Evolutionary conservation across 1,140 invertebrate species (phyloP).

Genomic region (Augochlora pura): DNA sequence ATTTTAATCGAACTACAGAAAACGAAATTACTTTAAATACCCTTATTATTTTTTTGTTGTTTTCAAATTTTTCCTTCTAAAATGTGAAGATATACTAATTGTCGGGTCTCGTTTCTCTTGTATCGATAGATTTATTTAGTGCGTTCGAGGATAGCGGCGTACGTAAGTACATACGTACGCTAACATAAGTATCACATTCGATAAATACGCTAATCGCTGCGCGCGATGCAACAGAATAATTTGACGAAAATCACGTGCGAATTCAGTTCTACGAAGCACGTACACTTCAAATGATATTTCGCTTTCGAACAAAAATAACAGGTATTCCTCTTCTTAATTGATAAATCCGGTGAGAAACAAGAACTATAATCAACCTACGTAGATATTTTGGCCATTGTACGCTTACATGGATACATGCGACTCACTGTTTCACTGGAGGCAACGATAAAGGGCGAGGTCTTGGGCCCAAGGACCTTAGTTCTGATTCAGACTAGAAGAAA

Average conservation of each 20-base stretch:
- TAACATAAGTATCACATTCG: slow-evolving; percentile 73
- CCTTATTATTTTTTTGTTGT: neutral
- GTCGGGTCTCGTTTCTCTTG: slow-evolving; percentile 9
- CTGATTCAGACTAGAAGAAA: too few relatives aligned
- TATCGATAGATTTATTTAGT: slow-evolving; percentile 17
- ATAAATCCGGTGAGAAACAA: neutral
- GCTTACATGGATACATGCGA: slow-evolving; percentile 19
- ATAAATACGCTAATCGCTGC: slow-evolving; percentile 56
- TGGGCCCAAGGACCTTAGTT: too few relatives aligned
- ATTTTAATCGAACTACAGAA: neutral
- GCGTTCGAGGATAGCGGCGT: slow-evolving; percentile 20
- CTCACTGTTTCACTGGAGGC: slow-evolving; percentile 12
- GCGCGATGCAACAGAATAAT: slow-evolving; percentile 8
- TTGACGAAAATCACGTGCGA: slow-evolving; percentile 1
- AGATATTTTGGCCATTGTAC: slow-evolving; percentile 28
- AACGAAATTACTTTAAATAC: slow-evolving; percentile 12
- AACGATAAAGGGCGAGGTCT: too few relatives aligned
- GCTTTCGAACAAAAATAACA: slow-evolving; percentile 17
- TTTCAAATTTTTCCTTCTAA: neutral
- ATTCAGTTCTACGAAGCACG: slow-evolving; percentile 19
- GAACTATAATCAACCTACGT: slow-evolving; percentile 13
- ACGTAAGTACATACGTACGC: slow-evolving; percentile 25
- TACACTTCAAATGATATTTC: slow-evolving; percentile 28
- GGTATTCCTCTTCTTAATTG: slow-evolving; percentile 2
- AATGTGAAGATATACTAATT: slow-evolving; percentile 14